A percentile compares a stretch with the other conserved stretches of the same genome.
Evolutionary conservation across 2,797 vertebrate genomes (phyloP).

Genomic region (Sciurus vulgaris): DNA sequence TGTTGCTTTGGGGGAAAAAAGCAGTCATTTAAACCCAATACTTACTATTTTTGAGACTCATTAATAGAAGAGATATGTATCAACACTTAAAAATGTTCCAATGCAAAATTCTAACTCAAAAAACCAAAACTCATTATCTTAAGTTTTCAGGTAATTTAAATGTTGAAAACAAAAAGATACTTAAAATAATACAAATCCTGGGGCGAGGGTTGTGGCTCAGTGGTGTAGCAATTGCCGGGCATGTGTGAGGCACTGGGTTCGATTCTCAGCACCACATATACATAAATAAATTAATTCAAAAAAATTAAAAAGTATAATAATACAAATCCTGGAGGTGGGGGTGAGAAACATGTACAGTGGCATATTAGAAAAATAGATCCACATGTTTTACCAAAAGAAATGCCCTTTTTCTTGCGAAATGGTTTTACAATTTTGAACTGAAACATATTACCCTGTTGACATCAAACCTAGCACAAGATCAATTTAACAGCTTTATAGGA

Average conservation of each 20-base stretch:
- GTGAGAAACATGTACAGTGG: background rate
- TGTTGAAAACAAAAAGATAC: constrained; percentile 6
- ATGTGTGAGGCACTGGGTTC: too few relatives aligned
- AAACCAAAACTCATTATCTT: background rate
- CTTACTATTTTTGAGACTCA: constrained; percentile 39
- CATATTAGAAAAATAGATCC: background rate
- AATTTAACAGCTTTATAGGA: constrained; percentile 8
- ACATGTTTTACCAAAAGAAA: constrained; percentile 28
- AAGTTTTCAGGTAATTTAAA: constrained; percentile 63
- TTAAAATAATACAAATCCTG: constrained; percentile 46
- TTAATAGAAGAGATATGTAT: background rate
- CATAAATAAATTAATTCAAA: too few relatives aligned
- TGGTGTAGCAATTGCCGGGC: too few relatives aligned
- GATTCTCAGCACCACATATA: too few relatives aligned
- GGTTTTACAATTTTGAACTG: constrained; percentile 7
- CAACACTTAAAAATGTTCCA: constrained; percentile 42
- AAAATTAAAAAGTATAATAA: too few relatives aligned
- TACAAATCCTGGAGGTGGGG: too few relatives aligned
- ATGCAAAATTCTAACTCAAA: constrained; percentile 55
- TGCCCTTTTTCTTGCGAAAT: background rate
- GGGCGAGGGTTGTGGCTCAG: background rate
- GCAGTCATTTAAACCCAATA: constrained; percentile 37
- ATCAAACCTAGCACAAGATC: background rate
- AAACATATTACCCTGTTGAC: background rate
- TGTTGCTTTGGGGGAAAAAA: background rate